Conservation (phyloP, 2,888 invertebrate species). For the Allolobophora icterica region DNA sequence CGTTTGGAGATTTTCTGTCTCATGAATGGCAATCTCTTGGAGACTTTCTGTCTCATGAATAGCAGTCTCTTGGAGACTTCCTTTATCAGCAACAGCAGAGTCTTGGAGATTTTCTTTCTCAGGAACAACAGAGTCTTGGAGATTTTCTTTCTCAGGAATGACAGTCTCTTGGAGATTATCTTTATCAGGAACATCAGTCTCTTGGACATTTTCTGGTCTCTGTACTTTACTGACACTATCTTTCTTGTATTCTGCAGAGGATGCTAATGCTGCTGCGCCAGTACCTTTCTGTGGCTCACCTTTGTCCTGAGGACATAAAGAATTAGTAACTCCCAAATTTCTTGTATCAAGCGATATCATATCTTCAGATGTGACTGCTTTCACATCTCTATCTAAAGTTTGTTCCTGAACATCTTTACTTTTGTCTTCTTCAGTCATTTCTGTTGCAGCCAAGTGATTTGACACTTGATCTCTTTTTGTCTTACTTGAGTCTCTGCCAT, state of each 20-base stretch:
- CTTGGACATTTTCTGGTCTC: background rate
- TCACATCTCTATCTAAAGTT: background rate
- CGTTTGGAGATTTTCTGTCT: background rate
- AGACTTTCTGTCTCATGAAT: background rate
- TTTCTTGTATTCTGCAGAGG: background rate
- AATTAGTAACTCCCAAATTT: background rate
- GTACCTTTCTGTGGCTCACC: background rate
- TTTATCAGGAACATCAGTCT: background rate
- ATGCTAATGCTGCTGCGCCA: background rate
- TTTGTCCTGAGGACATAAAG: background rate
- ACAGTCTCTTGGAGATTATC: background rate
- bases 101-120: too few relatives aligned
- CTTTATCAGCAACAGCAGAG: too few relatives aligned
- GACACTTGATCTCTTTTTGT: background rate
- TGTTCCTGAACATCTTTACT: background rate
- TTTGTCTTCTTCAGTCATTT: background rate
- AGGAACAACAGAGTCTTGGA: too few relatives aligned
- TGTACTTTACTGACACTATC: background rate
- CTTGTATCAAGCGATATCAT: background rate
- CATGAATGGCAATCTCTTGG: background rate
- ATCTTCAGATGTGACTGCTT: background rate
- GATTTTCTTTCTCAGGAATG: background rate
- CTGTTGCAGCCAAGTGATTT: background rate
- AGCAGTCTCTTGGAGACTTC: too few relatives aligned
- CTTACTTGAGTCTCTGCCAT: slow-evolving; percentile 2